phyloP scores from a whole-genome alignment of 2,797 vertebrate species.

The Zenarchopterus dispar region DNA sequence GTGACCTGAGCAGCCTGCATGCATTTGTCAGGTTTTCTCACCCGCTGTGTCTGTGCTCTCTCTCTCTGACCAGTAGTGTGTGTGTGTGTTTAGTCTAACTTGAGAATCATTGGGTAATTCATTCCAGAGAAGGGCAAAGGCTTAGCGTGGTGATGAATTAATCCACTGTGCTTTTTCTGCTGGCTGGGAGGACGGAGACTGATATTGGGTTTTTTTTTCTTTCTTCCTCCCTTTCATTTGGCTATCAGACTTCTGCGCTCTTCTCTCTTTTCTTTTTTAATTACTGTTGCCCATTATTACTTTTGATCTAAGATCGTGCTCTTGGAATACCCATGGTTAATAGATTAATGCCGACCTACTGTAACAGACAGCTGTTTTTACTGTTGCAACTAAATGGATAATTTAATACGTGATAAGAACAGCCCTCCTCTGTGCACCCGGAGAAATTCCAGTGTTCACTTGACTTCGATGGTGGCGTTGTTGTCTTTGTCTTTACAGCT shows the following conservation, averaged over 20 bases:
- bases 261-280: neutral
- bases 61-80: constrained; percentile 48
- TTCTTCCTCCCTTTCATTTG: constrained; percentile 41
- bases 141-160: constrained; percentile 79
- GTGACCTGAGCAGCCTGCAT: constrained; percentile 42
- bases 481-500: constrained; percentile 66
- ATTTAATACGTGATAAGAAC: constrained; percentile 31
- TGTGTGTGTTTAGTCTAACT: constrained; percentile 70
- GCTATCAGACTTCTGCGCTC: constrained; percentile 16
- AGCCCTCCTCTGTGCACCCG: constrained; percentile 26
- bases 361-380: constrained; percentile 12
- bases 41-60: constrained; percentile 47
- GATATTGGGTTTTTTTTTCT: constrained; percentile 59
- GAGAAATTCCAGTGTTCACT: constrained; percentile 20
- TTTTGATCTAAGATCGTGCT: constrained; percentile 9
- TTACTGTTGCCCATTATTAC: neutral
- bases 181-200: constrained; percentile 56
- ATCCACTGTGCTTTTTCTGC: constrained; percentile 79
- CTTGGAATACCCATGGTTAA: constrained; percentile 7
- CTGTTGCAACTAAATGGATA: constrained; percentile 2
- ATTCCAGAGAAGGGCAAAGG: constrained; percentile 78
- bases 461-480: constrained; percentile 48
- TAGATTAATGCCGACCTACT: neutral
- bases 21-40: constrained; percentile 55
- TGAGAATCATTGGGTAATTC: constrained; percentile 80